Evolutionary conservation across 35 echinoderm and acorn worm species (phyloP).

Genomic region (Anneissia japonica): DNA sequence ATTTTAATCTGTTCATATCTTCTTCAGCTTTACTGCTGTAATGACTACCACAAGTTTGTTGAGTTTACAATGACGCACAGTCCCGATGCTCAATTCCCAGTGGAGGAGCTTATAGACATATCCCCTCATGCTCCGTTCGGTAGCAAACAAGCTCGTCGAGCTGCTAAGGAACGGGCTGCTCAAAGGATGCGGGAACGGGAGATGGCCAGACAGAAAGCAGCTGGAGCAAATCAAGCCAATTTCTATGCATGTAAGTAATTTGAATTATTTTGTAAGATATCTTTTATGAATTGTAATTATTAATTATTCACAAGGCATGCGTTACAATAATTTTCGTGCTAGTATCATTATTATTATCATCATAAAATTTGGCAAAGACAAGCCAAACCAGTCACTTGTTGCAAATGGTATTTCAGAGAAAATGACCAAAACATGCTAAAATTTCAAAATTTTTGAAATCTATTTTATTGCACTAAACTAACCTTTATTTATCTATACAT

Average conservation of each 20-base stretch:
- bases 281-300: no score
- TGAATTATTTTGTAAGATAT: no score
- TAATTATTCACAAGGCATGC: no score
- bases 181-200: constrained; percentile 73
- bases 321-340: no score
- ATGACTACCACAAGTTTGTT: constrained; percentile 79
- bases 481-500: no score
- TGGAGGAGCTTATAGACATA: constrained; percentile 87
- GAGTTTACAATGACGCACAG: constrained; percentile 78
- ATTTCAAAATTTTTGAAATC: no score
- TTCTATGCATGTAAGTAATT: constrained; percentile 93
- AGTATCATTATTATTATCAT: no score
- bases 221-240: constrained; percentile 91
- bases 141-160: constrained; percentile 91
- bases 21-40: constrained; percentile 82
- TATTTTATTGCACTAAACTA: no score
- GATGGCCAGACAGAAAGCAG: constrained; percentile 74
- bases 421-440: no score
- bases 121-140: constrained; percentile 91
- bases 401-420: no score
- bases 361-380: no score
- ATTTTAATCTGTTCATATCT: neutral
- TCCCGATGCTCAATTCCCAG: constrained; percentile 27
- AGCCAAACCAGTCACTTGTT: no score
- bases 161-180: constrained; percentile 88